Evolutionary conservation across 2,888 invertebrate species (phyloP).

Genomic region (Eupeodes luniger): DNA sequence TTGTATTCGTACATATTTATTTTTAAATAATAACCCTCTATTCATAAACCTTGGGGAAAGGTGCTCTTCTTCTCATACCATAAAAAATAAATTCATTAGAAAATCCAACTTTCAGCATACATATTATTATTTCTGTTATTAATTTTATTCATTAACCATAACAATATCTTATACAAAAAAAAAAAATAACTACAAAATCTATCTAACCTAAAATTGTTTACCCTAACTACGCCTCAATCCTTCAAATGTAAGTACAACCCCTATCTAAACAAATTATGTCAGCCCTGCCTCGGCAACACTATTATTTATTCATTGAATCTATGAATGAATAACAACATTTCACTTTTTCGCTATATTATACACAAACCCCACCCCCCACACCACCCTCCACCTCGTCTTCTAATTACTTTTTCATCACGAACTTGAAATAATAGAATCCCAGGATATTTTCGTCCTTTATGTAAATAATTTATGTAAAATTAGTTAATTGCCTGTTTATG

Average conservation of each 20-base stretch:
- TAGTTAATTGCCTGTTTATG: neutral
- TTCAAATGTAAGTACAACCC: neutral
- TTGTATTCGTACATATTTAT: too few species aligned
- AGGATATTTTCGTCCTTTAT: constrained; percentile 16
- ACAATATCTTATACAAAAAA: too few species aligned
- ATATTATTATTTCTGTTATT: too few species aligned
- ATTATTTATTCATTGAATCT: constrained; percentile 17
- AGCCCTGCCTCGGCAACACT: neutral
- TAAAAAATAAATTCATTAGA: too few species aligned
- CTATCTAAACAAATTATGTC: neutral
- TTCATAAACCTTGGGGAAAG: too few species aligned
- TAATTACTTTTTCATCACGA: constrained; percentile 11
- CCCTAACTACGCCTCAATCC: neutral
- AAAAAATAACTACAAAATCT: too few species aligned
- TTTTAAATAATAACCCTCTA: too few species aligned
- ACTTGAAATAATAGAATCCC: neutral
- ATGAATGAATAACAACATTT: constrained; percentile 5
- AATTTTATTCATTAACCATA: too few species aligned
- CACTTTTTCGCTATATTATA: neutral
- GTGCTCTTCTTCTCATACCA: too few species aligned
- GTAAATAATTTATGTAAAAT: constrained; percentile 32
- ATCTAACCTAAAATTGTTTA: too few species aligned
- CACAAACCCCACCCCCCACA: too few species aligned
- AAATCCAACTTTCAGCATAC: too few species aligned
- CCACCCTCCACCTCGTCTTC: neutral